Evolutionary conservation across 2,797 vertebrate genomes (phyloP).

Genomic region (Iguana delicatissima): DNA sequence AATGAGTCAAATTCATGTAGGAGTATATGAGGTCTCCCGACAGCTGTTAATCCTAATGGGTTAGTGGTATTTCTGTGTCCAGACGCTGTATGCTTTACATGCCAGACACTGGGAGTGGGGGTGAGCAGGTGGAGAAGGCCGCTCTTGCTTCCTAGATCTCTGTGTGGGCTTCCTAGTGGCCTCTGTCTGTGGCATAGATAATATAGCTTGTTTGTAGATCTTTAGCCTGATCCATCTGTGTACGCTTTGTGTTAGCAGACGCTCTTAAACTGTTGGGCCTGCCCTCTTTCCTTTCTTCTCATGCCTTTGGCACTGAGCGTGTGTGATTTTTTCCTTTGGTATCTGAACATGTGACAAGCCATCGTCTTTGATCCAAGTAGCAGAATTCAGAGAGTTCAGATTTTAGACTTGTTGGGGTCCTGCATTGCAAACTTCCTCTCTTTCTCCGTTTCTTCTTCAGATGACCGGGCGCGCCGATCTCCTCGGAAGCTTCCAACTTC

Average conservation of each 20-base stretch:
- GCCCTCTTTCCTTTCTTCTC: not conserved
- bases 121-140: too few relatives aligned
- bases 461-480: constrained; percentile 93
- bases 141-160: not conserved
- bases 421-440: not conserved
- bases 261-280: too few relatives aligned
- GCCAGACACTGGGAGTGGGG: not conserved
- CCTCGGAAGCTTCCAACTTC: constrained; percentile 94
- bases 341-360: not conserved
- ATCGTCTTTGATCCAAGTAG: not conserved
- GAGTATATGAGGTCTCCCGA: not conserved
- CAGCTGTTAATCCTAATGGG: not conserved
- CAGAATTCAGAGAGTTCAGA: not conserved
- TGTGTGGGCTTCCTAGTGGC: not conserved
- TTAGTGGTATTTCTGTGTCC: not conserved
- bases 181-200: not conserved
- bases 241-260: not conserved
- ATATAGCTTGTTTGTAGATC: too few relatives aligned
- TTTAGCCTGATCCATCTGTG: not conserved
- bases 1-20: not conserved
- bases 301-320: not conserved
- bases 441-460: constrained; percentile 73
- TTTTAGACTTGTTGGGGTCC: too few relatives aligned
- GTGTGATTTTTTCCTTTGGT: not conserved
- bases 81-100: not conserved